Percentiles rank a stretch among this genome's conserved stretches.
Evolutionary conservation across 2,113 vertebrate genomes (phyloP).

Genomic region (Dicerorhinus sumatrensis): DNA sequence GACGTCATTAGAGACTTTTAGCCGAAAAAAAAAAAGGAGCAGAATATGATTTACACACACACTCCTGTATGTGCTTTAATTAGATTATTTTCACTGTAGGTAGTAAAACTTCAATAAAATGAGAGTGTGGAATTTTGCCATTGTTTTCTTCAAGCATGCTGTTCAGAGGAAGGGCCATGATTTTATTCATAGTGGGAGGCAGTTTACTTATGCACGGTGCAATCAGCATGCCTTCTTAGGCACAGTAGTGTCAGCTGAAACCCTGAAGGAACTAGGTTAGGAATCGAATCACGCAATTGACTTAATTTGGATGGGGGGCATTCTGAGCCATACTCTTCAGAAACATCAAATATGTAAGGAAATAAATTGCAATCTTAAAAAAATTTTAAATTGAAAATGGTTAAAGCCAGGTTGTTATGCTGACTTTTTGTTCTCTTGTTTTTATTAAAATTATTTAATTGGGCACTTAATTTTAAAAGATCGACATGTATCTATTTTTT

Average conservation of each 20-base stretch:
- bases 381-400: neutral
- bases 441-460: constrained; percentile 47
- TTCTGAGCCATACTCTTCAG: neutral
- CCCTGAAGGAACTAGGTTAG: neutral
- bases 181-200: constrained; percentile 14
- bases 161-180: constrained; percentile 8
- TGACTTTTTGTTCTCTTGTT: neutral
- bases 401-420: neutral
- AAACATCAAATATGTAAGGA: constrained; percentile 3
- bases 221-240: constrained; percentile 27
- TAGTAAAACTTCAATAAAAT: neutral
- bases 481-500: neutral
- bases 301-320: constrained; percentile 43
- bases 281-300: constrained; percentile 17
- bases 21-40: neutral
- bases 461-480: constrained; percentile 15
- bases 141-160: constrained; percentile 45
- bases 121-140: constrained; percentile 31
- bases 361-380: neutral
- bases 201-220: neutral
- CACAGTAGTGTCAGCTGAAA: neutral
- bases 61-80: neutral
- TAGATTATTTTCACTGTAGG: constrained; percentile 49
- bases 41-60: neutral
- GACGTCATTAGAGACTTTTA: neutral